These are phyloP conservation scores for Stenoptilia bipunctidactyla DNA, from an alignment of 2,888 invertebrate species.

Conservation along the genomic window DNA sequence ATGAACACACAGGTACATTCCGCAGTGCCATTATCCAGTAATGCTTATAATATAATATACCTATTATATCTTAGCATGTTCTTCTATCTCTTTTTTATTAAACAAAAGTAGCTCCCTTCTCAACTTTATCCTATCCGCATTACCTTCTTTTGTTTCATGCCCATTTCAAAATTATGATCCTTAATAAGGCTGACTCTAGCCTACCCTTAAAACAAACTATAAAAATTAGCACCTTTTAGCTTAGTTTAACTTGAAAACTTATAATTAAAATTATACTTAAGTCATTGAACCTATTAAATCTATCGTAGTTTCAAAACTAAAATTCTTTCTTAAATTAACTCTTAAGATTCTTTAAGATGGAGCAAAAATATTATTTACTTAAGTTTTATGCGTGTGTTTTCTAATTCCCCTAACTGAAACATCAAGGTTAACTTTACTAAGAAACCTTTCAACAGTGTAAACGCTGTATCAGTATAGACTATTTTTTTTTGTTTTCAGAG, in stretches of 20 bases:
- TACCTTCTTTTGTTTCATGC: background rate
- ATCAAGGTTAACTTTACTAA: too few relatives aligned
- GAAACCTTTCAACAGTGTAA: too few relatives aligned
- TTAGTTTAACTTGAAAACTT: conserved; percentile 57
- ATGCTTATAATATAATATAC: conserved; percentile 47
- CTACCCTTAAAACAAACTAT: conserved; percentile 24
- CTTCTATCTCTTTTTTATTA: conserved; percentile 38
- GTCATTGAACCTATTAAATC: conserved; percentile 44
- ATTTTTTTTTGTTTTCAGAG: too few relatives aligned
- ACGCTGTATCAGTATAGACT: too few relatives aligned
- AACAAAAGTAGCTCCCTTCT: background rate
- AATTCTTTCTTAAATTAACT: conserved; percentile 60
- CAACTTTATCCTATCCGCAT: background rate
- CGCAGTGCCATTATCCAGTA: conserved; percentile 63
- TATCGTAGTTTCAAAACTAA: conserved; percentile 58
- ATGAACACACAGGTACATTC: conserved; percentile 63
- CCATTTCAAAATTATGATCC: background rate
- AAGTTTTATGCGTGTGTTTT: too few relatives aligned
- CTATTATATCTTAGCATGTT: conserved; percentile 42
- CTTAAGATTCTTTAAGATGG: conserved; percentile 42
- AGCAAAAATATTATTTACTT: conserved; percentile 11
- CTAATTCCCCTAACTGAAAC: too few relatives aligned
- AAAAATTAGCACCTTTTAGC: conserved; percentile 54
- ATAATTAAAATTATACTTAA: conserved; percentile 44
- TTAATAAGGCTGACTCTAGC: conserved; percentile 1